Conservation (phyloP, 2,888 invertebrate species). For the Elegia similella region DNA sequence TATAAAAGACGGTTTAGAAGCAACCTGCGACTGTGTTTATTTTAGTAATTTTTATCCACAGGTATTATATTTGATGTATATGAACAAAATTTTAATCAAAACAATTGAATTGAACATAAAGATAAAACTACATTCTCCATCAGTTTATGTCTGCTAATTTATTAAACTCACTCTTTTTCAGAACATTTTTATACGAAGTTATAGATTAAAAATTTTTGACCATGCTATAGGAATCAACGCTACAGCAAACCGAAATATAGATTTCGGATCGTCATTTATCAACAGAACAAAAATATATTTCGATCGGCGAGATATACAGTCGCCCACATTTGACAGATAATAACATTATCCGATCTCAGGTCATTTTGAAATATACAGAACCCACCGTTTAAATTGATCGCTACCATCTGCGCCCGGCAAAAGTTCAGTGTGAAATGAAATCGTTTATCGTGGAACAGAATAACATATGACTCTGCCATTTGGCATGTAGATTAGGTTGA, state of each 20-base stretch:
- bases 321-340: slow-evolving; percentile 4
- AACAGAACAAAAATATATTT: slow-evolving; percentile 7
- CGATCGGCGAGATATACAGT: neutral
- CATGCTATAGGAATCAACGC: too few species aligned
- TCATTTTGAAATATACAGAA: slow-evolving; percentile 1
- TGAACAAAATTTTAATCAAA: too few species aligned
- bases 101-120: too few species aligned
- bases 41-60: too few species aligned
- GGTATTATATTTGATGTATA: too few species aligned
- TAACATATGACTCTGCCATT: slow-evolving; percentile 40
- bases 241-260: neutral
- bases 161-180: too few species aligned
- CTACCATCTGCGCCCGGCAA: slow-evolving; percentile 20
- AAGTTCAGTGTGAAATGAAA: slow-evolving; percentile 45
- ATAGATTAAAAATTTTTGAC: too few species aligned
- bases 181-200: too few species aligned
- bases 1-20: too few species aligned
- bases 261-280: neutral
- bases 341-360: neutral
- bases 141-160: too few species aligned
- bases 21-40: too few species aligned
- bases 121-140: too few species aligned
- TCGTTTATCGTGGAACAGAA: slow-evolving; percentile 51
- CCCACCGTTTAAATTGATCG: slow-evolving; percentile 10
- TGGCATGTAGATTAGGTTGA: slow-evolving; percentile 47